Percentiles rank a stretch among this genome's conserved stretches.
phyloP scores from a whole-genome alignment of 2,888 invertebrate species.

The Yponomeuta plumbellus region DNA sequence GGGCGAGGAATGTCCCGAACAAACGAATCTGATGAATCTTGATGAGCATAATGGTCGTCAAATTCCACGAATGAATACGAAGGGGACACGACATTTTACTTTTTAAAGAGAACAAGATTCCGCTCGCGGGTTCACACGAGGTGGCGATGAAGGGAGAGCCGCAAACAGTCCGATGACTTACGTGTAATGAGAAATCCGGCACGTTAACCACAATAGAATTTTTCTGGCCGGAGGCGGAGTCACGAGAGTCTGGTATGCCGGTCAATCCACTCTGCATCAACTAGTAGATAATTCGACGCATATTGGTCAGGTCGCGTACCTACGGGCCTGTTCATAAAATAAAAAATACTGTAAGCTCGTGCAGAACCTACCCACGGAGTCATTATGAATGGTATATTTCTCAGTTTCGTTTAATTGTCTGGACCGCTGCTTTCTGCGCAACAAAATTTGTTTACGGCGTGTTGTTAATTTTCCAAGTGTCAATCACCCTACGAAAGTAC shows the following conservation, averaged over 20 bases:
- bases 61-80: constrained; percentile 46
- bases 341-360: neutral
- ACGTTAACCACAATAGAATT: constrained; percentile 72
- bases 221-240: constrained; percentile 64
- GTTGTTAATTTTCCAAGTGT: neutral
- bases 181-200: constrained; percentile 48
- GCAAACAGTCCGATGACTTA: neutral
- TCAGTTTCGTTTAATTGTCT: neutral
- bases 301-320: constrained; percentile 8
- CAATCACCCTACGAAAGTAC: neutral
- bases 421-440: neutral
- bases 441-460: neutral
- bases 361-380: too few species aligned
- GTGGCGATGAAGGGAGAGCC: constrained; percentile 38
- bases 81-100: constrained; percentile 38
- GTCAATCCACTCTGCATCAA: constrained; percentile 13
- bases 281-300: constrained; percentile 14
- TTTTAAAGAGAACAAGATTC: constrained; percentile 39
- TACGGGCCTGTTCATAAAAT: neutral
- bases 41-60: constrained; percentile 49
- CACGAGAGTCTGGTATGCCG: constrained; percentile 33
- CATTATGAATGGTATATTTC: neutral
- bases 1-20: constrained; percentile 12
- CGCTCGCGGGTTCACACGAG: constrained; percentile 37
- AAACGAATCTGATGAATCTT: constrained; percentile 41